phyloP scores from a whole-genome alignment of 2,797 vertebrate genomes.

The Emydoidea blandingii region DNA sequence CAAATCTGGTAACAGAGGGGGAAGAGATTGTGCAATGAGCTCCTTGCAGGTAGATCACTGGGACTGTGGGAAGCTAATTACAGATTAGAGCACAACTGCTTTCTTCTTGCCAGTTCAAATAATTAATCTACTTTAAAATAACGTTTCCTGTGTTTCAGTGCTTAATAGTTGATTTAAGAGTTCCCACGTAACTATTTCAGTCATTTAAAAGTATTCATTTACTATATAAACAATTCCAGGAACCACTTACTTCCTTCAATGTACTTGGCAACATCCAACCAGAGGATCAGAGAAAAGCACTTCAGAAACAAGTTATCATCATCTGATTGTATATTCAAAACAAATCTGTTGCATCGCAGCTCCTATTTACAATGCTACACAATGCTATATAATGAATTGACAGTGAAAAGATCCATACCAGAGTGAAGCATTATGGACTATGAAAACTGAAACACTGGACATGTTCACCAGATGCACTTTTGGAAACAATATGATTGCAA shows the following conservation, averaged over 20 bases:
- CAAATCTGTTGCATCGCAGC: neutral
- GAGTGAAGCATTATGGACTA: neutral
- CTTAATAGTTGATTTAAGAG: neutral
- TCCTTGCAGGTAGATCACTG: neutral
- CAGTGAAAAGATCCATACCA: neutral
- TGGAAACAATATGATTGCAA: neutral
- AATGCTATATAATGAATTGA: neutral
- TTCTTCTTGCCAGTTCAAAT: constrained; percentile 15
- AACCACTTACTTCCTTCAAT: neutral
- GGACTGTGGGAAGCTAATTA: constrained; percentile 2
- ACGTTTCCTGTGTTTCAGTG: neutral
- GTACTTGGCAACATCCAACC: neutral
- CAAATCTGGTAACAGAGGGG: neutral
- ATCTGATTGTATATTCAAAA: neutral
- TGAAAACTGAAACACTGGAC: neutral
- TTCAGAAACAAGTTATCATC: neutral
- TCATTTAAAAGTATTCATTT: neutral
- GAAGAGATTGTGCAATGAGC: constrained; percentile 19
- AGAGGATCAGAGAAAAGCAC: neutral
- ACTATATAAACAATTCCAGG: neutral
- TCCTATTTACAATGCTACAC: neutral
- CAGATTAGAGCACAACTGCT: neutral
- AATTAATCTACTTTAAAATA: neutral
- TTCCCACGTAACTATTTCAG: neutral
- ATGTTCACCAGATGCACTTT: neutral